A percentile compares a stretch with the other conserved stretches of the same genome.
These are phyloP conservation scores for Peromyscus aztecus DNA, from an alignment of 2,797 vertebrate species.

Conservation along the genomic window DNA sequence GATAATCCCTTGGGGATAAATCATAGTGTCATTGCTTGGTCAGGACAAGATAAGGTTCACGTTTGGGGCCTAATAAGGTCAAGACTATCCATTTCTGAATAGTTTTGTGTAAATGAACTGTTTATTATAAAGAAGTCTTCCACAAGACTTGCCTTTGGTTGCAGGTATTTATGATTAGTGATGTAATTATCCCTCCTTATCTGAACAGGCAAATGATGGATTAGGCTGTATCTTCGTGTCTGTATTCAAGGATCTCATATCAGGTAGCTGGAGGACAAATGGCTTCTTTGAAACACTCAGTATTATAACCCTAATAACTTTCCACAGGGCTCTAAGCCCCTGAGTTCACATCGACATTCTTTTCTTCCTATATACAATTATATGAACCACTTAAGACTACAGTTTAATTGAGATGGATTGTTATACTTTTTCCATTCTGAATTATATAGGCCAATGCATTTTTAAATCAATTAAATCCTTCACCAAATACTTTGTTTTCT, in stretches of 20 bases:
- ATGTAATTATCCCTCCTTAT: background rate
- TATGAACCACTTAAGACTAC: background rate
- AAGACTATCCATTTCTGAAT: background rate
- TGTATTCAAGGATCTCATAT: background rate
- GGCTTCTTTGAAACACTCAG: constrained; percentile 24
- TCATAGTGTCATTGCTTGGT: background rate
- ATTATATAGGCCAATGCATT: background rate
- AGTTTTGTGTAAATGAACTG: background rate
- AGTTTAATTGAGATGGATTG: background rate
- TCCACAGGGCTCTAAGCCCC: background rate
- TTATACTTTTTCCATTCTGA: background rate
- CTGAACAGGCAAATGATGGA: background rate
- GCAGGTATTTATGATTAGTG: background rate
- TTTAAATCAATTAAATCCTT: background rate
- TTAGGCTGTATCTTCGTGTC: background rate
- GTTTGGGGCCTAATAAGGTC: background rate
- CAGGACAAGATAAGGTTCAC: background rate
- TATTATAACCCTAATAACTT: background rate
- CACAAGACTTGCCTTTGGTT: background rate
- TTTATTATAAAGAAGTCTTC: background rate
- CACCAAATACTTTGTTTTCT: background rate
- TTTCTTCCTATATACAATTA: background rate
- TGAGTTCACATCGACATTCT: background rate
- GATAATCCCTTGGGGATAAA: background rate
- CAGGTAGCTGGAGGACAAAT: background rate